Evolutionary conservation across 2,888 invertebrate species (phyloP).

Genomic region (Polydrusus tereticollis): DNA sequence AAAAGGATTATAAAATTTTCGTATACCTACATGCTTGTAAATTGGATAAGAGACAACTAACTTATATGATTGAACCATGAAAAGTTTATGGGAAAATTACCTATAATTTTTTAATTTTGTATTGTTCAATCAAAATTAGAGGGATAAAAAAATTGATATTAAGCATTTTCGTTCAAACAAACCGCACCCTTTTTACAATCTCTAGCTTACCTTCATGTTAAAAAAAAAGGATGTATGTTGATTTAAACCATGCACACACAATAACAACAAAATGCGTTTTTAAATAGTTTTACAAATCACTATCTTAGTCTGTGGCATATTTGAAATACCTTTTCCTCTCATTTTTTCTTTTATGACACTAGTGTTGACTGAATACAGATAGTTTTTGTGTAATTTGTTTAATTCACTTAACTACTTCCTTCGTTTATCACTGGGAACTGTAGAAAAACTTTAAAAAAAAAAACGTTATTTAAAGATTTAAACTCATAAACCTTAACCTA

Average conservation of each 20-base stretch:
- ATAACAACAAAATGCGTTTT: background rate
- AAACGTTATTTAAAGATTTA: background rate
- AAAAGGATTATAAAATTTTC: background rate
- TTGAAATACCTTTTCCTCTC: background rate
- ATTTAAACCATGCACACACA: background rate
- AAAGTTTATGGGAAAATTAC: too few relatives aligned
- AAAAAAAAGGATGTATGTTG: background rate
- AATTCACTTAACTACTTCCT: background rate
- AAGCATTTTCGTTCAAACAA: too few relatives aligned
- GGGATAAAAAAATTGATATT: too few relatives aligned
- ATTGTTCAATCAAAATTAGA: too few relatives aligned
- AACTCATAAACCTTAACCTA: slow-evolving; percentile 14
- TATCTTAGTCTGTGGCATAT: background rate
- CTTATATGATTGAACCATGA: too few relatives aligned
- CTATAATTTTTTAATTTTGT: too few relatives aligned
- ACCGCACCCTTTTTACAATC: too few relatives aligned
- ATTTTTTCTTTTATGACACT: background rate
- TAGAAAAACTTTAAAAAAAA: background rate
- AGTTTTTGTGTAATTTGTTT: too few relatives aligned
- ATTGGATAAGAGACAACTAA: too few relatives aligned
- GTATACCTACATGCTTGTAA: too few relatives aligned
- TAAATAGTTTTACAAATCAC: background rate
- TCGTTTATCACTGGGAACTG: background rate
- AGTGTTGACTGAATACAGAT: too few relatives aligned
- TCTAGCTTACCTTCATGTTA: background rate